Evolutionary conservation across 2,797 vertebrate genomes (phyloP).

Genomic region (Smutsia gigantea): DNA sequence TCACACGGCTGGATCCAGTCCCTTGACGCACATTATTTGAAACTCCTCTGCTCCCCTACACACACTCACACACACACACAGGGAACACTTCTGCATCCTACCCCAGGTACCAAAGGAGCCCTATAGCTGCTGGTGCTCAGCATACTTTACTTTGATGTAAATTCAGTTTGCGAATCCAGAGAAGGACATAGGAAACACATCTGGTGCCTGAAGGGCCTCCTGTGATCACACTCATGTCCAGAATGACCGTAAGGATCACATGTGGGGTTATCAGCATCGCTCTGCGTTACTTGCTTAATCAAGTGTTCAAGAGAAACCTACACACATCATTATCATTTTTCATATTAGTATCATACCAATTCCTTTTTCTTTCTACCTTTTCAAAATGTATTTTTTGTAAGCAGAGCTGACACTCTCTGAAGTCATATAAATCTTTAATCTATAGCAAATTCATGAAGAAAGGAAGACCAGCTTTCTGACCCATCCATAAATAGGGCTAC

Average conservation of each 20-base stretch:
- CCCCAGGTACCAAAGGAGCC: neutral
- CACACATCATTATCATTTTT: neutral
- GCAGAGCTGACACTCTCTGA: neutral
- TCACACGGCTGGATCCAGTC: neutral
- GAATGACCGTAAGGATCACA: accelerated
- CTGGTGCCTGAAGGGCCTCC: neutral
- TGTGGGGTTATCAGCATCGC: neutral
- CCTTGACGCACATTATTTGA: neutral
- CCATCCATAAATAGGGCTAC: neutral
- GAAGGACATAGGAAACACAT: neutral
- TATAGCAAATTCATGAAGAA: neutral
- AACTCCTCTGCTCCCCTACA: neutral
- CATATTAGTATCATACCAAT: neutral
- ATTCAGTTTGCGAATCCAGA: neutral
- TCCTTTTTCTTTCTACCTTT: neutral
- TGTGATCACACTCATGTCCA: neutral
- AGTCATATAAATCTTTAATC: neutral
- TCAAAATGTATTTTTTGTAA: neutral
- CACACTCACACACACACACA: neutral
- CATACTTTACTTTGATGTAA: neutral
- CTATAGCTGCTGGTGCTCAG: neutral
- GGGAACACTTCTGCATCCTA: neutral
- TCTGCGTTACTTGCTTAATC: neutral
- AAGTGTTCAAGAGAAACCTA: neutral
- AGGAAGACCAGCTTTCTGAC: neutral